A percentile compares a stretch with the other conserved stretches of the same genome.
Evolutionary conservation across 2,797 vertebrate genomes (phyloP).

Genomic region (Sternotherus odoratus): DNA sequence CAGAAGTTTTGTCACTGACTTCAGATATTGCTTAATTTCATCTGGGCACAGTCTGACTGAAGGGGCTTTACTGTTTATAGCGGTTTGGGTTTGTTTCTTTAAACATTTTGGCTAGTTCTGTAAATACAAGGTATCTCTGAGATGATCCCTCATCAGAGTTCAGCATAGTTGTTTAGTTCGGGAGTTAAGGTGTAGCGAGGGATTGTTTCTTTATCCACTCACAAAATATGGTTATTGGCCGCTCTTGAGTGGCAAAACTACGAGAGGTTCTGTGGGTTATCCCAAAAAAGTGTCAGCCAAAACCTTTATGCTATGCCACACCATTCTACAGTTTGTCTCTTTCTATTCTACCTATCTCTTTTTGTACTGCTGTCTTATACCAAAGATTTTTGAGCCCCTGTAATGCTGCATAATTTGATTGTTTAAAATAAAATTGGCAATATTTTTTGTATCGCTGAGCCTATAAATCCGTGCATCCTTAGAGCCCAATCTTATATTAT

Average conservation of each 20-base stretch:
- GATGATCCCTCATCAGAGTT: not conserved
- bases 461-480: not conserved
- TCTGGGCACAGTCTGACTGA: not conserved
- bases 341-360: not conserved
- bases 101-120: not conserved
- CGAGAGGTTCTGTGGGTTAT: not conserved
- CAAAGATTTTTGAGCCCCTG: not conserved
- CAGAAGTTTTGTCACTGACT: not conserved
- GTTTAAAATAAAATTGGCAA: not conserved
- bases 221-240: not conserved
- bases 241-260: not conserved
- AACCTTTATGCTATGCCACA: not conserved
- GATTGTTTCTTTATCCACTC: not conserved
- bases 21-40: not conserved
- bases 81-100: not conserved
- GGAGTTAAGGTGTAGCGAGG: not conserved
- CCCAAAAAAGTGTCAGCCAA: not conserved
- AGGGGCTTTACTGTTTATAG: not conserved
- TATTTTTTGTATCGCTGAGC: not conserved
- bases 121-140: not conserved
- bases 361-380: not conserved
- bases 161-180: not conserved
- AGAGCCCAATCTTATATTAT: not conserved
- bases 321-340: not conserved
- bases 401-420: not conserved